Evolutionary conservation across 2,888 invertebrate genomes (phyloP), one percentile per base, ranked within the genome.

Genomic region (Nephrotoma guestfalica): DNA sequence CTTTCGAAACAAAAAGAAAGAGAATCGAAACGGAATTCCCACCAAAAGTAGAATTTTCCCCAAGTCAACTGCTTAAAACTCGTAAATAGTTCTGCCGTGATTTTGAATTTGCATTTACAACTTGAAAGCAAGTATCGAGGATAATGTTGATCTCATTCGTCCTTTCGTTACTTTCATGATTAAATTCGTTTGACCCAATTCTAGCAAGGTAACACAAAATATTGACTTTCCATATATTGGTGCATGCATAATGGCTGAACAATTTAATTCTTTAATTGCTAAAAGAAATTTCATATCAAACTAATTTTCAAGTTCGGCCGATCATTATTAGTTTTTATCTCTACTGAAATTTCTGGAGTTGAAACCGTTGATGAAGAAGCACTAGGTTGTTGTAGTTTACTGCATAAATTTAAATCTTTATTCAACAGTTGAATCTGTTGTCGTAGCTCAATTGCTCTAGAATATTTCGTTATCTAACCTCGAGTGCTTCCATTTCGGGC

Each of bases 381-480:
- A 0, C 41, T 43, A 13, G 45, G 86, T 42, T 87, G 86, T 71
- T 45, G 30, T 9, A 87, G 87, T 85, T 88, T 87, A 0, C 40
- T 47, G 30, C 87, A 86, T 40, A 87, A 13, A 87, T 92, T 93
- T 47, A 94, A 90, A 87, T 92, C 91, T 4, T 90, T 89, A 88
- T 92, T 92, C 83, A 95, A 92, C 18, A 91, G 90, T 41, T 94
- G 92, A 89, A 97, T 94, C 90, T 95, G 95, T 41, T 94, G 92
- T 90, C 95, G 96, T 0, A 97, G 92, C 87, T 94, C 93, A 97
- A 92, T 90, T 96, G 95, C 88, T 93, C 91, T 87, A 97, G 90
- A 83, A 97, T 94, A 88, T 93, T 93, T 89, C 95, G 94, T 91
- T 97, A 97, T 86, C 95, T 93, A 86, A 92, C 91, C 90, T 94